Evolutionary conservation across 2,888 invertebrate species (phyloP).

Genomic region (Xestia xanthographa): DNA sequence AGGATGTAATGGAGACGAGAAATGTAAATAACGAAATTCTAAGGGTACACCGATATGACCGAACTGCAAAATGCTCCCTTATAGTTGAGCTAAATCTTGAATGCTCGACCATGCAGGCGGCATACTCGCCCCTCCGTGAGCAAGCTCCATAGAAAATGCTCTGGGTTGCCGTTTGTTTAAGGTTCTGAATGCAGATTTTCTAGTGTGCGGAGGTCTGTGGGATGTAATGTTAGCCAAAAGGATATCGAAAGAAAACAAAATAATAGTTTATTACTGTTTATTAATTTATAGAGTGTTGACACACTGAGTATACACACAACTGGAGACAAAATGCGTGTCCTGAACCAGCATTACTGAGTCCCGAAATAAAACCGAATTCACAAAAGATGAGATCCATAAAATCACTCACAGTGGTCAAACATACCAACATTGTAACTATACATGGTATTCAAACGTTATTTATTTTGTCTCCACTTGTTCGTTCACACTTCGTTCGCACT

Average conservation of each 20-base stretch:
- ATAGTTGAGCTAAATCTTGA: too few species aligned
- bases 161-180: too few species aligned
- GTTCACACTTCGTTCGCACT: slow-evolving; percentile 72
- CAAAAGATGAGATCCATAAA: slow-evolving; percentile 85
- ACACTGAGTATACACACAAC: slow-evolving; percentile 82
- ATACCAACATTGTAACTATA: slow-evolving; percentile 72
- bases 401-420: slow-evolving; percentile 81
- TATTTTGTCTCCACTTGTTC: slow-evolving; percentile 82
- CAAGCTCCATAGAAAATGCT: too few species aligned
- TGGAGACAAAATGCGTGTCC: slow-evolving; percentile 83
- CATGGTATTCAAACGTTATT: slow-evolving; percentile 55
- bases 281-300: slow-evolving; percentile 88
- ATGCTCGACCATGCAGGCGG: too few species aligned
- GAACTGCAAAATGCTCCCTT: too few species aligned
- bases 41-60: too few species aligned
- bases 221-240: background rate
- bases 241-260: slow-evolving; percentile 72
- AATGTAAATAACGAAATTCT: too few species aligned
- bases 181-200: background rate
- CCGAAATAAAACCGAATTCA: slow-evolving; percentile 64
- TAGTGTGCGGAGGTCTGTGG: background rate
- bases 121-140: too few species aligned
- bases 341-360: slow-evolving; percentile 61
- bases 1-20: too few species aligned
- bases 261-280: slow-evolving; percentile 84